Evolutionary conservation across 2,113 vertebrate species (phyloP).

Genomic region (Sporophila hypoxantha): DNA sequence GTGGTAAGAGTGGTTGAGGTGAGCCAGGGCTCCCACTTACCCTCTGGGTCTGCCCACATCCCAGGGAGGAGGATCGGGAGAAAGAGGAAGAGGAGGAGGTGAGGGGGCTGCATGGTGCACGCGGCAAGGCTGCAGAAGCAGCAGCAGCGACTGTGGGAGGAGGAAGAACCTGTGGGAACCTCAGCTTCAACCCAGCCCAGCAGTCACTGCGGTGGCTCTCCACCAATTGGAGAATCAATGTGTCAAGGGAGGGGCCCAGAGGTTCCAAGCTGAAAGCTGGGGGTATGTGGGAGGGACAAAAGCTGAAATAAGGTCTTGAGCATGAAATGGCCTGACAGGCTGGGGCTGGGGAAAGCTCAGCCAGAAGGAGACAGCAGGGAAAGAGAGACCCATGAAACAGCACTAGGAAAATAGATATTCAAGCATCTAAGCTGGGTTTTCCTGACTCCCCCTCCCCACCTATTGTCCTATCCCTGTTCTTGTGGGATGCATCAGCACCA

Average conservation of each 20-base stretch:
- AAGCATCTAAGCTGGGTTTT: background rate
- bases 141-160: background rate
- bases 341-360: background rate
- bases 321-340: rapidly evolving
- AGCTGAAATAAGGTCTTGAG: background rate
- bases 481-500: background rate
- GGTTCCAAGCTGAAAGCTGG: background rate
- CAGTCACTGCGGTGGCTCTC: background rate
- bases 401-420: background rate
- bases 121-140: background rate
- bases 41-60: background rate
- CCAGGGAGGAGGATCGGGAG: background rate
- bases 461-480: rapidly evolving
- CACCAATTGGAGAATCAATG: background rate
- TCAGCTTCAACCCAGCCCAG: background rate
- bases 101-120: background rate
- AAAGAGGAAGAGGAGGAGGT: background rate
- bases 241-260: background rate
- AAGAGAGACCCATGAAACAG: background rate
- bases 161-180: background rate
- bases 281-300: background rate
- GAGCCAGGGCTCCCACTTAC: conserved; percentile 17
- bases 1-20: rapidly evolving
- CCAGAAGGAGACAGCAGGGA: background rate
- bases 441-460: background rate